Evolutionary conservation across 1,140 invertebrate species (phyloP).

Genomic region (Zaprionus nigranus): DNA sequence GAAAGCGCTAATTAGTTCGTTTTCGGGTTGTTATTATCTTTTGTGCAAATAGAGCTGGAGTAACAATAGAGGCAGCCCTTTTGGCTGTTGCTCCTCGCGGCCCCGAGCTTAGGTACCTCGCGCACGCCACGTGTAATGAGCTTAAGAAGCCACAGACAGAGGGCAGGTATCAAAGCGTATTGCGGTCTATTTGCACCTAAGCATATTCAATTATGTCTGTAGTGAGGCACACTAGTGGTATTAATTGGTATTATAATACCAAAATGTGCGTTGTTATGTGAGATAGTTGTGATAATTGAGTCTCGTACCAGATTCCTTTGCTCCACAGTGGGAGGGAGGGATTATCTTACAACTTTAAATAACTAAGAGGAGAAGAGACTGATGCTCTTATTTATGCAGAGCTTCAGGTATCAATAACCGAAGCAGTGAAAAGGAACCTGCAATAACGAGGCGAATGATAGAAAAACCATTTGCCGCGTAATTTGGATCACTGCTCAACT

Average conservation of each 20-base stretch:
- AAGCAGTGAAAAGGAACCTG: conserved; percentile 11
- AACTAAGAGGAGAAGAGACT: not conserved
- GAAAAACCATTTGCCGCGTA: conserved; percentile 57
- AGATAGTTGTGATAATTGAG: not conserved
- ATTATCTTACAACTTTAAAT: conserved; percentile 4
- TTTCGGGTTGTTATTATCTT: conserved; percentile 45
- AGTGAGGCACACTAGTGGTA: not conserved
- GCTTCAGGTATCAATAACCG: conserved; percentile 38
- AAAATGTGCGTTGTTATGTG: not conserved
- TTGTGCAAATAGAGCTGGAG: conserved; percentile 46
- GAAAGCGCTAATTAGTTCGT: conserved; percentile 69
- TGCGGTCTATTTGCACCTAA: conserved; percentile 38
- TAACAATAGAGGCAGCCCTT: conserved; percentile 21
- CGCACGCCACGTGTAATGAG: conserved; percentile 46
- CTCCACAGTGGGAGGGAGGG: not conserved
- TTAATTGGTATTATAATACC: conserved; percentile 3
- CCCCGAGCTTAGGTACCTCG: not conserved
- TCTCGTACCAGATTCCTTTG: not conserved
- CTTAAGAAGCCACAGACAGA: conserved; percentile 27
- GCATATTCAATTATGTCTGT: conserved; percentile 11
- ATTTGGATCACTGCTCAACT: conserved; percentile 41
- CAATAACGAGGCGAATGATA: conserved; percentile 76
- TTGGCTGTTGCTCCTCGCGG: conserved; percentile 36
- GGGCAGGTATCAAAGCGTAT: conserved; percentile 11
- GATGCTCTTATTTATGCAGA: conserved; percentile 3